phyloP scores from a whole-genome alignment of 2,888 invertebrate species.

The Agrotis puta region DNA sequence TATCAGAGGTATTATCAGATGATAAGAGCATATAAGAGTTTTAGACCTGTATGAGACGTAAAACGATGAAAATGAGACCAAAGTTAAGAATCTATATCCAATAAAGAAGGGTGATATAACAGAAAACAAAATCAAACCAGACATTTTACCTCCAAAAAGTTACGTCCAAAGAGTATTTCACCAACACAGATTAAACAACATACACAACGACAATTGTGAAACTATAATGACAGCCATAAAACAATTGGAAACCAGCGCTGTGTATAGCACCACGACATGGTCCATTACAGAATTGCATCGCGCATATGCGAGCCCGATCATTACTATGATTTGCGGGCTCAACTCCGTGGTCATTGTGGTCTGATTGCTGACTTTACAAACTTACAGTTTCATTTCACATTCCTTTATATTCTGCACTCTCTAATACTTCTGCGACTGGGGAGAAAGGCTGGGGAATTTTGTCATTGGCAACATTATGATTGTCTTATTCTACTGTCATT shows the following conservation, averaged over 20 bases:
- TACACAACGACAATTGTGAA: constrained; percentile 52
- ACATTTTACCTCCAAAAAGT: constrained; percentile 37
- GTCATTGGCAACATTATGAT: constrained; percentile 57
- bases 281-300: constrained; percentile 69
- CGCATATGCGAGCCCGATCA: constrained; percentile 65
- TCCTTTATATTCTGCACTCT: constrained; percentile 55
- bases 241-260: constrained; percentile 57
- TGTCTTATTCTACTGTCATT: constrained; percentile 47
- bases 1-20: not conserved
- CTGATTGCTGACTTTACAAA: constrained; percentile 66
- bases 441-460: constrained; percentile 67
- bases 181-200: constrained; percentile 40
- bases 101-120: constrained; percentile 3
- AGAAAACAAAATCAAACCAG: constrained; percentile 28
- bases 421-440: constrained; percentile 47
- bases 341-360: constrained; percentile 64
- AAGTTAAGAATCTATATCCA: not conserved
- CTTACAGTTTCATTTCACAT: constrained; percentile 68
- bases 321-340: constrained; percentile 72
- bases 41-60: not conserved
- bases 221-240: constrained; percentile 58
- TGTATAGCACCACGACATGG: constrained; percentile 57
- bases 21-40: not conserved
- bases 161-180: constrained; percentile 39
- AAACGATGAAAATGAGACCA: not conserved